phyloP scores from a whole-genome alignment of 2,113 vertebrate species.

The Tragelaphus scriptus region DNA sequence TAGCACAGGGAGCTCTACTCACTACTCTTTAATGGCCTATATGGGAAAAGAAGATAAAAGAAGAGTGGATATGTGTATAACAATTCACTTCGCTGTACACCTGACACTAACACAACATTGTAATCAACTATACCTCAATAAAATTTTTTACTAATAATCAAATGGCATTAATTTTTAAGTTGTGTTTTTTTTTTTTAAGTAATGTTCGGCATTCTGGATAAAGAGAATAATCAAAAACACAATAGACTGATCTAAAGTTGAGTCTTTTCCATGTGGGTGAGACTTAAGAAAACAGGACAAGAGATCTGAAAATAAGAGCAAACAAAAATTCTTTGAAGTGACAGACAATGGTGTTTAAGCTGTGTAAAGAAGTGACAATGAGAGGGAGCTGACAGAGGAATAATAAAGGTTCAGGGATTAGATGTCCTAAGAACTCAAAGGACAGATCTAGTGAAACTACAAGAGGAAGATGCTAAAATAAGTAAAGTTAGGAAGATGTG shows the following conservation, averaged over 20 bases:
- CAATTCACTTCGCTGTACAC: background rate
- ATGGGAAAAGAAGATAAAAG: background rate
- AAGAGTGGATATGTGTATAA: background rate
- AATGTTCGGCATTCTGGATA: background rate
- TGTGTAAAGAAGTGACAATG: background rate
- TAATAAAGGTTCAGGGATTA: background rate
- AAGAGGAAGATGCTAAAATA: background rate
- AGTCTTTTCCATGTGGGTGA: background rate
- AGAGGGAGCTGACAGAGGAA: background rate
- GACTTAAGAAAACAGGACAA: background rate
- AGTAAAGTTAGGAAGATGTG: background rate
- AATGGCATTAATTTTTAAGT: constrained; percentile 19
- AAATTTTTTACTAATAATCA: background rate
- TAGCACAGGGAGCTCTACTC: background rate
- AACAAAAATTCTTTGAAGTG: background rate
- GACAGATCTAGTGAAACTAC: background rate
- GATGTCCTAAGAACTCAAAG: background rate
- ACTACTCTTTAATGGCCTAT: background rate
- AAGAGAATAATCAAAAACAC: background rate
- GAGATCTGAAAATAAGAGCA: background rate
- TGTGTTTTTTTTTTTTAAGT: background rate
- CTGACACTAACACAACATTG: background rate
- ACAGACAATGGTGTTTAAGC: background rate
- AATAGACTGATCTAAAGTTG: background rate
- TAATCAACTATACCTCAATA: background rate